A percentile compares a stretch with the other conserved stretches of the same genome.
These are phyloP conservation scores for Hylomyscus alleni DNA, from an alignment of 2,797 vertebrate species.

Conservation along the genomic window DNA sequence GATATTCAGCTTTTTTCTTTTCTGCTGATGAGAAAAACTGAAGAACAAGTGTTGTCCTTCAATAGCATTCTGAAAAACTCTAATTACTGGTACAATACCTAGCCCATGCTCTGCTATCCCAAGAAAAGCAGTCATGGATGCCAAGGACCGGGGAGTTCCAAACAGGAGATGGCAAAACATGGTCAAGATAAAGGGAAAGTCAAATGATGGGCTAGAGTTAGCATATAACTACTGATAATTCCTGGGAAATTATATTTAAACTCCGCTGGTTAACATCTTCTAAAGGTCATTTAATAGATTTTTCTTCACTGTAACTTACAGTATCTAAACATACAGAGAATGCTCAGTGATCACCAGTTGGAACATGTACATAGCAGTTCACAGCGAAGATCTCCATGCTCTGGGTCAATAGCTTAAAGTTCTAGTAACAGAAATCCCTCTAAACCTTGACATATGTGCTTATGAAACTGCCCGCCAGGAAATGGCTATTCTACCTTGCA, in stretches of 20 bases:
- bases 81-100: not conserved
- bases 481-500: constrained; percentile 6
- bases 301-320: not conserved
- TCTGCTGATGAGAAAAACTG: not conserved
- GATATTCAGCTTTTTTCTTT: not conserved
- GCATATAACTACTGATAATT: not conserved
- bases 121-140: not conserved
- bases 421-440: not conserved
- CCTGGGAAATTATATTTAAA: not conserved
- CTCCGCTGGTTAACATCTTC: not conserved
- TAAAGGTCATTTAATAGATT: not conserved
- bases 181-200: not conserved
- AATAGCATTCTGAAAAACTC: not conserved
- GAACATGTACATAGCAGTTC: not conserved
- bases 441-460: not conserved
- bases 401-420: not conserved
- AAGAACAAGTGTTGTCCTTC: not conserved
- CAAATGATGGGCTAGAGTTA: not conserved
- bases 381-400: not conserved
- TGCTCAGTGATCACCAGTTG: not conserved
- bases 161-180: not conserved
- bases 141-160: not conserved
- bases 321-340: not conserved
- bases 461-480: accelerated
- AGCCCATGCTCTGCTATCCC: no score